phyloP scores from a whole-genome alignment of 2,797 vertebrate genomes.

The Aeoliscus strigatus region DNA sequence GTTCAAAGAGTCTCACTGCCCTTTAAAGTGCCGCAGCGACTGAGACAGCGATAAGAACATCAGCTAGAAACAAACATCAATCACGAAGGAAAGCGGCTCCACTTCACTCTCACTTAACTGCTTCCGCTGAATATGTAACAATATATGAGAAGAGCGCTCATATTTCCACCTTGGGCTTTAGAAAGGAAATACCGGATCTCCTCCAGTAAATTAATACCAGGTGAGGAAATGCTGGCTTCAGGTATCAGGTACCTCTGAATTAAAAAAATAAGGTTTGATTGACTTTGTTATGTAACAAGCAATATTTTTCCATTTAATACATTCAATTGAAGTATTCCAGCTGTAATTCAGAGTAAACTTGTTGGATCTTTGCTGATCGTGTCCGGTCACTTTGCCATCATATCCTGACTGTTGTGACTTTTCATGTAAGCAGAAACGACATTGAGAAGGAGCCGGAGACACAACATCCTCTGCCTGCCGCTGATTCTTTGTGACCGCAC shows the following conservation, averaged over 20 bases:
- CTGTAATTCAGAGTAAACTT: too few species aligned
- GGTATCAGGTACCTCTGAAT: too few species aligned
- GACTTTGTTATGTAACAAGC: too few species aligned
- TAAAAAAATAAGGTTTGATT: too few species aligned
- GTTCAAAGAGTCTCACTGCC: slow-evolving; percentile 5
- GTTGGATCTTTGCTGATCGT: slow-evolving; percentile 8
- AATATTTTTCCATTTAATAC: too few species aligned
- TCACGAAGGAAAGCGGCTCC: slow-evolving; percentile 21
- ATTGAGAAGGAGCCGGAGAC: slow-evolving; percentile 50
- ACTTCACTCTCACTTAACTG: slow-evolving; percentile 29
- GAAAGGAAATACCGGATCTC: slow-evolving; percentile 58
- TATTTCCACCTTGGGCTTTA: slow-evolving; percentile 62
- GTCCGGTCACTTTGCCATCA: slow-evolving; percentile 35
- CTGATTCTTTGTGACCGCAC: slow-evolving; percentile 21
- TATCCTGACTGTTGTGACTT: slow-evolving; percentile 44
- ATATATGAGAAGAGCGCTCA: slow-evolving; percentile 53
- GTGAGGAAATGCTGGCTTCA: slow-evolving; percentile 60
- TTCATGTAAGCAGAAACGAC: slow-evolving; percentile 54
- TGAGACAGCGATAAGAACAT: slow-evolving; percentile 10
- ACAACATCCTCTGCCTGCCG: slow-evolving; percentile 54
- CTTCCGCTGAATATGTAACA: slow-evolving; percentile 53
- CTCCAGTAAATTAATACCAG: slow-evolving; percentile 68
- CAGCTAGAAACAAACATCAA: slow-evolving; percentile 21
- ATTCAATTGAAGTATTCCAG: too few species aligned
- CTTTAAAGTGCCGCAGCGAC: not conserved